Percentiles rank a stretch among this genome's conserved stretches.
Conservation (phyloP, 1,140 invertebrate genomes). For the Gonioctena quinquepunctata region DNA sequence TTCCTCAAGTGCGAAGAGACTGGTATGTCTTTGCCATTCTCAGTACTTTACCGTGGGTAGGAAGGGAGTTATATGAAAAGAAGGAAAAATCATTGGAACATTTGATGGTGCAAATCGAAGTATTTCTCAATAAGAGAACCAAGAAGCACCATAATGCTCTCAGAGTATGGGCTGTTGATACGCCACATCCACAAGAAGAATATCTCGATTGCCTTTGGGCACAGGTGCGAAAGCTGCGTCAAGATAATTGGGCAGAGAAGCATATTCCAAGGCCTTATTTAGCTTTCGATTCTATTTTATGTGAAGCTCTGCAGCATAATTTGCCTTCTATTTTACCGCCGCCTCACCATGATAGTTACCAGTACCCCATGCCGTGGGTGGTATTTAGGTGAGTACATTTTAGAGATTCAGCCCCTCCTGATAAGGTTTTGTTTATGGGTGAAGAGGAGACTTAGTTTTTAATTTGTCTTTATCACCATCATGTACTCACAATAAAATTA, state of each 20-base stretch:
- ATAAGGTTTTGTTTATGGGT: no score
- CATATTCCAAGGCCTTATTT: conserved; percentile 94
- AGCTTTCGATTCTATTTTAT: conserved; percentile 92
- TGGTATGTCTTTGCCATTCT: conserved; percentile 97
- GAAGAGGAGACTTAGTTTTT: no score
- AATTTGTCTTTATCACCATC: no score
- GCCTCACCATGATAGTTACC: conserved; percentile 85
- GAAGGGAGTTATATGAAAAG: conserved; percentile 94
- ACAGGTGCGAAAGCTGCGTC: conserved; percentile 88
- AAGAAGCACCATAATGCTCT: conserved; percentile 91
- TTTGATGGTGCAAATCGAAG: conserved; percentile 89
- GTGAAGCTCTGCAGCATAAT: conserved; percentile 95
- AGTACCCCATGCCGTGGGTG: conserved; percentile 89
- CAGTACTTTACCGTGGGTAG: conserved; percentile 93
- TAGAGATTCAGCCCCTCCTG: no score
- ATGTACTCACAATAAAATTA: no score
- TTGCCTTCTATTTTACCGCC: conserved; percentile 86
- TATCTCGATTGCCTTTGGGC: conserved; percentile 98
- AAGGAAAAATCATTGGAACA: conserved; percentile 93
- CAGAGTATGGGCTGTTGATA: conserved; percentile 89
- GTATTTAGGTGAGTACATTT: conserved; percentile 71
- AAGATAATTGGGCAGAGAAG: conserved; percentile 96
- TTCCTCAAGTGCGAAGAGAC: conserved; percentile 88
- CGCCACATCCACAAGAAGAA: conserved; percentile 96
- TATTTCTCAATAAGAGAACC: conserved; percentile 90